Evolutionary conservation across 1,140 invertebrate genomes (phyloP).

Genomic region (Varroa destructor): DNA sequence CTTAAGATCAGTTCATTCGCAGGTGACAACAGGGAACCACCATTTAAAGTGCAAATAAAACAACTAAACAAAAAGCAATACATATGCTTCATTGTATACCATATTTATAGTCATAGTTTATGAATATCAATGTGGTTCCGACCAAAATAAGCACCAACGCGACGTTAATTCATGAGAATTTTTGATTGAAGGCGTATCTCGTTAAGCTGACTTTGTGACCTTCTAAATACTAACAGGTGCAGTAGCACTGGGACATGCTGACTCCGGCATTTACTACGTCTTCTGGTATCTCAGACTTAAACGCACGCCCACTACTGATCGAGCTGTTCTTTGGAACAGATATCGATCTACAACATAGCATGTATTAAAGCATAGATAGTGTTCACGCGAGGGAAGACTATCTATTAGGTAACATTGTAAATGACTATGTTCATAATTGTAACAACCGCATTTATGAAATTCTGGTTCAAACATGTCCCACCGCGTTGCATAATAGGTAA

Average conservation of each 20-base stretch:
- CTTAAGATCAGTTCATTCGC: no score
- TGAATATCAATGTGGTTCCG: no score
- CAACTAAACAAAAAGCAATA: no score
- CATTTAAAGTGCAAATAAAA: no score
- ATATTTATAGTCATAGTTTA: no score
- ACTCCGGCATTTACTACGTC: background rate
- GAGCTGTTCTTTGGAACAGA: background rate
- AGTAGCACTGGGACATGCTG: background rate
- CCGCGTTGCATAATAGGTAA: background rate
- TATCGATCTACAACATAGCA: slow-evolving; percentile 4
- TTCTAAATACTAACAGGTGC: background rate
- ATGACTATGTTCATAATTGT: background rate
- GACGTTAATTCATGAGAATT: no score
- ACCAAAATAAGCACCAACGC: no score
- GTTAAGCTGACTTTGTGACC: no score
- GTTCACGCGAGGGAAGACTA: background rate
- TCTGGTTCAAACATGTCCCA: slow-evolving; percentile 3
- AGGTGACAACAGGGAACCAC: no score
- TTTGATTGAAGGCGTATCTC: no score
- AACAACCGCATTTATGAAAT: slow-evolving; percentile 8
- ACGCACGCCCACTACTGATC: background rate
- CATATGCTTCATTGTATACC: no score
- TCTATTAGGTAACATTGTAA: slow-evolving; percentile 5
- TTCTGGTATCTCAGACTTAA: slow-evolving; percentile 3
- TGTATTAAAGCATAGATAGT: slow-evolving; percentile 3